phyloP scores from a whole-genome alignment of 2,888 invertebrate genomes.

The Dasypogon diadema region DNA sequence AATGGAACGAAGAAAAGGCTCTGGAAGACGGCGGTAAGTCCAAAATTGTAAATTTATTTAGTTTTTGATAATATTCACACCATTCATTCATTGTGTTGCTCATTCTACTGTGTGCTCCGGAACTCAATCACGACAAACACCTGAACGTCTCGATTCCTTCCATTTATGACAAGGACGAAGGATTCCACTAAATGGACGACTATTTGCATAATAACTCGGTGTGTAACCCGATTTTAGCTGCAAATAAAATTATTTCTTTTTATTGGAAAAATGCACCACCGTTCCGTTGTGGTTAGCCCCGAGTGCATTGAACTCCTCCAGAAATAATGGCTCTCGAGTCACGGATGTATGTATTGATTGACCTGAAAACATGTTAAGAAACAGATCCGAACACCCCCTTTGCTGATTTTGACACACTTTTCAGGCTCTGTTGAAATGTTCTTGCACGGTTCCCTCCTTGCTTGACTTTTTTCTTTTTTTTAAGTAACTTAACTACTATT shows the following conservation, averaged over 20 bases:
- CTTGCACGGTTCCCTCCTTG: background rate
- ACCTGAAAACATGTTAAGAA: constrained; percentile 58
- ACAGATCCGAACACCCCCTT: constrained; percentile 53
- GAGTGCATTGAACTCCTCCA: constrained; percentile 57
- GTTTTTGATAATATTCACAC: too few relatives aligned
- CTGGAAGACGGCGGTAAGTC: constrained; percentile 64
- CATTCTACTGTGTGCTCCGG: too few relatives aligned
- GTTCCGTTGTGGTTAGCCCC: background rate
- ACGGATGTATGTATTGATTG: constrained; percentile 59
- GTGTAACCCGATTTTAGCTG: background rate
- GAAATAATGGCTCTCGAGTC: constrained; percentile 58
- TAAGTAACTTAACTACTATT: background rate
- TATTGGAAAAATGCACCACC: constrained; percentile 16
- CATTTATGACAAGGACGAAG: background rate
- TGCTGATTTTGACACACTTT: constrained; percentile 59
- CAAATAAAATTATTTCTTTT: background rate
- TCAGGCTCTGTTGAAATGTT: constrained; percentile 32
- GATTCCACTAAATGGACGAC: background rate
- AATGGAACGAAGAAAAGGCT: constrained; percentile 73
- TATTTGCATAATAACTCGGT: background rate
- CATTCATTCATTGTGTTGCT: too few relatives aligned
- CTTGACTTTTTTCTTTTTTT: background rate
- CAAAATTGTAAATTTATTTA: background rate
- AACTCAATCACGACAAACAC: background rate
- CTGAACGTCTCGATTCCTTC: background rate